phyloP scores from a whole-genome alignment of 2,888 invertebrate species.

The Clusia tigrina region DNA sequence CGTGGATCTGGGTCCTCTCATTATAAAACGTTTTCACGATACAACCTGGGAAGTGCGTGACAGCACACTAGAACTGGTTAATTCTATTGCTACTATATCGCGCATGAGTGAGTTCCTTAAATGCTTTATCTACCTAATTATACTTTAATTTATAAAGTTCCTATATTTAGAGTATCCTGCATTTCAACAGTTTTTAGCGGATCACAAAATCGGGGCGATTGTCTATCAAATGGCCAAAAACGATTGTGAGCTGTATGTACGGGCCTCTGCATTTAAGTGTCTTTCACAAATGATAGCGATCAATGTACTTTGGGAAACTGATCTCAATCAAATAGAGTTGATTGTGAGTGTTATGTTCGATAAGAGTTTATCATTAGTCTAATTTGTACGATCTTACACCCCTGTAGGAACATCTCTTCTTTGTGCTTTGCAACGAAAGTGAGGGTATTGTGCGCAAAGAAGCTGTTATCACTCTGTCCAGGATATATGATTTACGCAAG shows the following conservation, averaged over 20 bases:
- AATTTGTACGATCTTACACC: slow-evolving; percentile 19
- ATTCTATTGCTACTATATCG: slow-evolving; percentile 75
- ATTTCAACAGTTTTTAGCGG: slow-evolving; percentile 75
- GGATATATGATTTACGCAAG: slow-evolving; percentile 73
- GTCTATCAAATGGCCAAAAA: slow-evolving; percentile 72
- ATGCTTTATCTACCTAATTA: background rate
- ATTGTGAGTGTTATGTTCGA: slow-evolving; percentile 65
- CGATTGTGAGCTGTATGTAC: slow-evolving; percentile 78
- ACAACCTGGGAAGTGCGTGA: slow-evolving; percentile 82
- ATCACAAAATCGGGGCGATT: slow-evolving; percentile 72
- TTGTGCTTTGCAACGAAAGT: slow-evolving; percentile 71
- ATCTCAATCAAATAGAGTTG: slow-evolving; percentile 69
- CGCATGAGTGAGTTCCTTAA: slow-evolving; percentile 71
- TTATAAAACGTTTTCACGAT: slow-evolving; percentile 76
- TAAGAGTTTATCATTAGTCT: slow-evolving; percentile 9
- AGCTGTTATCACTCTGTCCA: slow-evolving; percentile 72
- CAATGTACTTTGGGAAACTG: slow-evolving; percentile 72
- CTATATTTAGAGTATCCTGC: slow-evolving; percentile 75
- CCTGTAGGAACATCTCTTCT: slow-evolving; percentile 66
- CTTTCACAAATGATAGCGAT: slow-evolving; percentile 74
- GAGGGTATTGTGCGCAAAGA: slow-evolving; percentile 82
- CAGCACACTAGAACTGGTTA: slow-evolving; percentile 76
- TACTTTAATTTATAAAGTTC: too few species aligned
- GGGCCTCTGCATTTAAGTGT: slow-evolving; percentile 78
- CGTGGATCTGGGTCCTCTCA: slow-evolving; percentile 72